phyloP scores from a whole-genome alignment of 2,888 invertebrate species.

The Mactromeris polynyma region DNA sequence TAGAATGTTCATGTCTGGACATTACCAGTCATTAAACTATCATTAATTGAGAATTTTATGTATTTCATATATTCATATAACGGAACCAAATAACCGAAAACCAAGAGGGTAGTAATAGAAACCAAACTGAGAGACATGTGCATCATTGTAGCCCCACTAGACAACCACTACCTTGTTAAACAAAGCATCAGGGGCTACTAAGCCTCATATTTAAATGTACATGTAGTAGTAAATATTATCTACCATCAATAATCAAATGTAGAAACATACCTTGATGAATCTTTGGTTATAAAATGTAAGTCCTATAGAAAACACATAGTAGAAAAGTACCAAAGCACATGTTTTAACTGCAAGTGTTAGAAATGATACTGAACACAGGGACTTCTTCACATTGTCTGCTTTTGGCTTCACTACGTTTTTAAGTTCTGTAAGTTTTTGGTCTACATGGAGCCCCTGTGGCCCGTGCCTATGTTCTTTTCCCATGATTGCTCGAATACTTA shows the following conservation, averaged over 20 bases:
- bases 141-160: no score
- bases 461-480: background rate
- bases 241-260: background rate
- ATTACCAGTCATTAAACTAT: no score
- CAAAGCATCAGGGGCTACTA: no score
- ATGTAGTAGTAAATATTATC: no score
- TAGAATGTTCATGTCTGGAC: no score
- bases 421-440: constrained; percentile 44
- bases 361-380: constrained; percentile 75
- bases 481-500: background rate
- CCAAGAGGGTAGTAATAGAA: no score
- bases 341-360: constrained; percentile 83
- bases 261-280: constrained; percentile 92
- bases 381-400: constrained; percentile 77
- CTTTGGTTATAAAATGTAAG: constrained; percentile 99
- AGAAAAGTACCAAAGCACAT: constrained; percentile 91
- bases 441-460: background rate
- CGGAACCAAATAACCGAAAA: no score
- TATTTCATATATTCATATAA: no score
- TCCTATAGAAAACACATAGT: constrained; percentile 96
- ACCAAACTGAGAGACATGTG: no score
- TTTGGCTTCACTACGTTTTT: constrained; percentile 72
- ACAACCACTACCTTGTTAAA: no score
- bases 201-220: no score
- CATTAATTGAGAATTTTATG: no score